These are phyloP conservation scores for Gymnocephalus cernua DNA, from an alignment of 2,113 vertebrate genomes.

Conservation along the genomic window DNA sequence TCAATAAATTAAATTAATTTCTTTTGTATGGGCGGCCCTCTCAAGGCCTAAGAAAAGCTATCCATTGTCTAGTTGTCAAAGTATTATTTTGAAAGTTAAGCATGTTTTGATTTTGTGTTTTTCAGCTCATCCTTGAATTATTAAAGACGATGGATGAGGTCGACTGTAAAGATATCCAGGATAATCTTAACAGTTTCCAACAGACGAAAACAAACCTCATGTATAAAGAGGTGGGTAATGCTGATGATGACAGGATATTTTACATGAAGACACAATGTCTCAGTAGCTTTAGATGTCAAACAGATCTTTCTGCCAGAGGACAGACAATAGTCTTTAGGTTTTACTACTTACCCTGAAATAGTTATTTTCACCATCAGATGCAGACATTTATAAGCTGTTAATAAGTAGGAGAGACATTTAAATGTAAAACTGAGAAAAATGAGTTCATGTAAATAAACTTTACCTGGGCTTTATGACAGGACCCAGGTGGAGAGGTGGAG, in stretches of 20 bases:
- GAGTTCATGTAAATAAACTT: not conserved
- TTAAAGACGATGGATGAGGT: not conserved
- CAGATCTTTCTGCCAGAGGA: not conserved
- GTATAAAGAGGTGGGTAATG: not conserved
- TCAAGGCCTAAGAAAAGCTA: not conserved
- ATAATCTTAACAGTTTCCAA: conserved; percentile 15
- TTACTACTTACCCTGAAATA: not conserved
- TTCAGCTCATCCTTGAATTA: conserved; percentile 18
- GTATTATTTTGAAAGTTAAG: not conserved
- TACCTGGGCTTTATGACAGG: not conserved
- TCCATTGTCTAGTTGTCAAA: not conserved
- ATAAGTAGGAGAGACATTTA: too few species aligned
- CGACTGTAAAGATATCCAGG: not conserved
- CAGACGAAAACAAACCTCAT: not conserved
- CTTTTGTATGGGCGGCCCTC: too few species aligned
- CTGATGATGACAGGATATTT: too few species aligned
- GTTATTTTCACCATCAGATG: not conserved
- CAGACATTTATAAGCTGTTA: too few species aligned
- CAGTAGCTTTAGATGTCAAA: not conserved
- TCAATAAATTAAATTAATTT: too few species aligned
- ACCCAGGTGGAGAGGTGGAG: conserved; percentile 1
- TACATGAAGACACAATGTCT: too few species aligned
- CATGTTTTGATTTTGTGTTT: not conserved
- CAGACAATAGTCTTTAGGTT: not conserved
- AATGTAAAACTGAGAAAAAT: too few species aligned